Evolutionary conservation across 2,797 vertebrate genomes (phyloP).

Genomic region (Gallirallus australis): DNA sequence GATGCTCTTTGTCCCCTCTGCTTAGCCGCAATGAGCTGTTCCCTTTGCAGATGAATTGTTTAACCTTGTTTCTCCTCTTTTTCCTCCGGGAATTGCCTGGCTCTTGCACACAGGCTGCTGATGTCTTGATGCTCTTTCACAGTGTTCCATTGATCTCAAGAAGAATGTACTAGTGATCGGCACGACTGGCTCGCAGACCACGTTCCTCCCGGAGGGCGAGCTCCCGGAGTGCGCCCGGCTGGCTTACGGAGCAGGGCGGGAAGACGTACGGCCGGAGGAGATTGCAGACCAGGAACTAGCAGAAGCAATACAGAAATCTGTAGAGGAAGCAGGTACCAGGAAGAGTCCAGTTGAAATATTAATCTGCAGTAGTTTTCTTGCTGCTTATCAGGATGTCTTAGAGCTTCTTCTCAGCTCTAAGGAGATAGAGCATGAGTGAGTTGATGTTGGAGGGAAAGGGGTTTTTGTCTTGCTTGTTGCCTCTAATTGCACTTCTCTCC

Average conservation of each 20-base stretch:
- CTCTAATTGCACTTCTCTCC: neutral
- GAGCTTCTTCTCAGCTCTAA: neutral
- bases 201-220: conserved; percentile 94
- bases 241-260: conserved; percentile 89
- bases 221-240: conserved; percentile 94
- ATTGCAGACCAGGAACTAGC: conserved; percentile 94
- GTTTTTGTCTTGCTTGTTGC: neutral
- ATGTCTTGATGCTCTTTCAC: neutral
- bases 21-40: neutral
- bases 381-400: neutral
- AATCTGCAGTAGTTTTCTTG: neutral
- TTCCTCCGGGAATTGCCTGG: accelerated
- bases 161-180: conserved; percentile 93
- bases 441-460: neutral
- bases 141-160: conserved; percentile 98
- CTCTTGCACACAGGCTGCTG: neutral
- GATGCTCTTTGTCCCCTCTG: neutral
- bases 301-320: conserved; percentile 94
- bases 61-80: neutral
- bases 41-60: accelerated
- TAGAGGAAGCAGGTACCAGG: conserved; percentile 92
- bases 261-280: conserved; percentile 90
- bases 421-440: neutral
- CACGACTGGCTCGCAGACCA: conserved; percentile 94
- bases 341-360: neutral